Evolutionary conservation across 2,797 vertebrate genomes (phyloP).

Genomic region (Sphenodon punctatus): DNA sequence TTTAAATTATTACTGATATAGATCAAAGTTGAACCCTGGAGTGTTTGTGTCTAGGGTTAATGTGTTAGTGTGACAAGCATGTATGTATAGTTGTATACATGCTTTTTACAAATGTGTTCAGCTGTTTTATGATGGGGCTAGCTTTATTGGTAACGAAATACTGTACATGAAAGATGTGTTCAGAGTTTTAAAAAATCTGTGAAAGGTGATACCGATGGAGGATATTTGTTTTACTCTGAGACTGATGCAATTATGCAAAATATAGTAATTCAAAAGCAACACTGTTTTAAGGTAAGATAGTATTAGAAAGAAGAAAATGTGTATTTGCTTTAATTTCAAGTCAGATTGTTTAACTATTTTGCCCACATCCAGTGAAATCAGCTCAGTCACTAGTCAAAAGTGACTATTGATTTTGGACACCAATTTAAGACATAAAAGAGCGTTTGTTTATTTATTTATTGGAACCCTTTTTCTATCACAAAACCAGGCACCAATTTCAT

Average conservation of each 20-base stretch:
- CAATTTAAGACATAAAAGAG: background rate
- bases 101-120: background rate
- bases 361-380: too few species aligned
- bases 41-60: slow-evolving; percentile 11
- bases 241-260: slow-evolving; percentile 13
- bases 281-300: background rate
- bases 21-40: background rate
- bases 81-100: slow-evolving; percentile 12
- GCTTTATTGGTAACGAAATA: background rate
- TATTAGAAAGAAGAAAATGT: background rate
- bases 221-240: background rate
- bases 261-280: background rate
- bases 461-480: too few species aligned
- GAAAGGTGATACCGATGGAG: too few species aligned
- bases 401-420: background rate
- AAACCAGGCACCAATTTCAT: too few species aligned
- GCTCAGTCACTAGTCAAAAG: too few species aligned
- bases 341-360: too few species aligned
- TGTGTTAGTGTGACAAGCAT: background rate
- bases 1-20: too few species aligned
- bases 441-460: too few species aligned
- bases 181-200: too few species aligned
- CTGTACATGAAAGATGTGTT: background rate
- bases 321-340: slow-evolving; percentile 2
- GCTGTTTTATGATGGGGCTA: background rate